These are phyloP conservation scores for Trichopria drosophilae DNA, from an alignment of 2,888 invertebrate genomes.

Conservation along the genomic window DNA sequence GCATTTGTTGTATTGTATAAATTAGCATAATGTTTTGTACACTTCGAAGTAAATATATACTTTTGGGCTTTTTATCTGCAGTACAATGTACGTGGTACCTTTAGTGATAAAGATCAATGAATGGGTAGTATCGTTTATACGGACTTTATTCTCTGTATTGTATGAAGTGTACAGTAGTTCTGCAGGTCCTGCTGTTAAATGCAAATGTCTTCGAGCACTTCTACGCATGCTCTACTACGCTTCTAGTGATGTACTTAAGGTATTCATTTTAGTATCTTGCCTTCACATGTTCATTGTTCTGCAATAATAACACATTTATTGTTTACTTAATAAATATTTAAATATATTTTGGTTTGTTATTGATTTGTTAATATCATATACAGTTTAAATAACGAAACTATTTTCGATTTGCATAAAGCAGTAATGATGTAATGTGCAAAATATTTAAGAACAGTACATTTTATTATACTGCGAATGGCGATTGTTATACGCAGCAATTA, in stretches of 20 bases:
- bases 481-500: too few relatives aligned
- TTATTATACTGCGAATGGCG: too few relatives aligned
- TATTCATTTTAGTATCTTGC: conserved; percentile 34
- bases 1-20: conserved; percentile 1
- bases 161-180: conserved; percentile 99
- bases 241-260: conserved; percentile 80
- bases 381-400: too few relatives aligned
- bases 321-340: too few relatives aligned
- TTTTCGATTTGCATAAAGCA: too few relatives aligned
- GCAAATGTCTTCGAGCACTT: conserved; percentile 94
- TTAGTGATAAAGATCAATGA: conserved; percentile 56
- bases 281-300: background rate
- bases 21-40: too few relatives aligned
- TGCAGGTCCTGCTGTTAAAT: conserved; percentile 95
- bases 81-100: conserved; percentile 54
- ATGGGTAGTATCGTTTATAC: conserved; percentile 62
- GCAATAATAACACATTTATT: too few relatives aligned
- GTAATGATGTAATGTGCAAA: too few relatives aligned
- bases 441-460: too few relatives aligned
- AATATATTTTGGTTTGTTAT: too few relatives aligned
- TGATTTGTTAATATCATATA: too few relatives aligned
- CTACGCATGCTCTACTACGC: conserved; percentile 96
- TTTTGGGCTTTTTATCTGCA: conserved; percentile 34
- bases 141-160: conserved; percentile 88
- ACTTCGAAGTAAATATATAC: too few relatives aligned